These are phyloP conservation scores for Proctacanthus coquilletti DNA, from an alignment of 1,140 invertebrate species.

Conservation along the genomic window DNA sequence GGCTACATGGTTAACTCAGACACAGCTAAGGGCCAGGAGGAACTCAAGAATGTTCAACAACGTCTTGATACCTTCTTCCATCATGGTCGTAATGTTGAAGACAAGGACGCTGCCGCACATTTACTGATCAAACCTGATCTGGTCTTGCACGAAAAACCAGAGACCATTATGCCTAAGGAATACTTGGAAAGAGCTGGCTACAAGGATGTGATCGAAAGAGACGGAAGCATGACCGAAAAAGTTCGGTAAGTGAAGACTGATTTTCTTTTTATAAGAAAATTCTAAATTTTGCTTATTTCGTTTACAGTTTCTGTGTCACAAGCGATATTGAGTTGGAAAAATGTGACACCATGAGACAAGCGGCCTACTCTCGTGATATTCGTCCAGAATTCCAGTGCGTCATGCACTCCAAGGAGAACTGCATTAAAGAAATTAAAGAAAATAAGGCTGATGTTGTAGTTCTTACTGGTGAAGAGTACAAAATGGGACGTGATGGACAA, in stretches of 20 bases:
- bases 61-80: conserved; percentile 23
- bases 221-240: conserved; percentile 23
- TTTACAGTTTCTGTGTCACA: conserved; percentile 46
- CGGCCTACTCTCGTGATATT: conserved; percentile 54
- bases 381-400: conserved; percentile 53
- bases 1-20: conserved; percentile 50
- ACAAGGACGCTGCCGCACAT: conserved; percentile 27
- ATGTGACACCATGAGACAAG: conserved; percentile 45
- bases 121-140: conserved; percentile 39
- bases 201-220: conserved; percentile 58
- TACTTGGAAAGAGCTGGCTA: conserved; percentile 58
- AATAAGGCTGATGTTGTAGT: conserved; percentile 16
- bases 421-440: conserved; percentile 42
- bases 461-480: conserved; percentile 8
- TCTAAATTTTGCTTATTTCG: conserved; percentile 9
- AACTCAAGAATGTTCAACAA: conserved; percentile 20
- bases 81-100: conserved; percentile 21
- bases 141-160: conserved; percentile 42
- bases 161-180: conserved; percentile 40
- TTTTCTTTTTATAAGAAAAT: neutral
- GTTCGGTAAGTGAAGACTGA: conserved; percentile 5
- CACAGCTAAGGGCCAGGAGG: conserved; percentile 33
- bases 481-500: conserved; percentile 11
- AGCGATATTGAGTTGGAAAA: conserved; percentile 43
- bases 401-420: conserved; percentile 38